Evolutionary conservation across 2,797 vertebrate genomes (phyloP), one percentile per base, ranked within the genome.

Genomic region (Phoeniculus purpureus): DNA sequence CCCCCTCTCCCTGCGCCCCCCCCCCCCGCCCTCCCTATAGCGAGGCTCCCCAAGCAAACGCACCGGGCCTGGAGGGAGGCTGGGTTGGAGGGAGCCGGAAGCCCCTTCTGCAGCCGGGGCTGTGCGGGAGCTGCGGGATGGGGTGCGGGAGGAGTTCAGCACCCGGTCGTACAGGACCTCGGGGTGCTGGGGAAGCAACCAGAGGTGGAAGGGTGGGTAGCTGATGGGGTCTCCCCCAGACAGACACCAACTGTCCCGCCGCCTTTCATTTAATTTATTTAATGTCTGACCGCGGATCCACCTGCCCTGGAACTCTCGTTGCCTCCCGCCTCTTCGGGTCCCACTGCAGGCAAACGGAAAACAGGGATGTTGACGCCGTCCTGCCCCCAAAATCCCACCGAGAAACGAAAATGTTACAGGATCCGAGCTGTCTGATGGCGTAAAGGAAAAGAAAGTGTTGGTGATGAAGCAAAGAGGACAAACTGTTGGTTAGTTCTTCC

Each of bases 181-280:
- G 26, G 52, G 15, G 16, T 16, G 50, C 12, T 4, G 13, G 10
- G 19, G 7, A 17, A 3, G 2, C 0, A 10, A 7, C 47, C 3
- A 43, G 43, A 43, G 9, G 45, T 7, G 8, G 37, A 1, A 15
- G 4, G 32, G 7, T 8, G 10, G n/a, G 25, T 43, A 13, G 4
- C n/a, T 25, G 7, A 25, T 21, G 27, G 25, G 5, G 20, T 48
- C 4, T 66, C 26, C 17, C 14, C 11, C 12, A 21, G 37, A 1
- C 7, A n/a, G 45, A 15, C 50, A 51, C 23, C 15, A 14, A 45
- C 11, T n/a, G 27, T 75, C 22, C 21, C 3, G 0, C 32, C n/a
- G 32, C 8, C 1, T 90, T 85, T 83, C 29, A 1, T 70, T 40
- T 27, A 19, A 25, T 55, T 76, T 23, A 5, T n/a, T 23, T 13